Percentiles rank a stretch among this genome's conserved stretches.
phyloP scores from a whole-genome alignment of 2,888 invertebrate genomes.

The Eudemis profundana region DNA sequence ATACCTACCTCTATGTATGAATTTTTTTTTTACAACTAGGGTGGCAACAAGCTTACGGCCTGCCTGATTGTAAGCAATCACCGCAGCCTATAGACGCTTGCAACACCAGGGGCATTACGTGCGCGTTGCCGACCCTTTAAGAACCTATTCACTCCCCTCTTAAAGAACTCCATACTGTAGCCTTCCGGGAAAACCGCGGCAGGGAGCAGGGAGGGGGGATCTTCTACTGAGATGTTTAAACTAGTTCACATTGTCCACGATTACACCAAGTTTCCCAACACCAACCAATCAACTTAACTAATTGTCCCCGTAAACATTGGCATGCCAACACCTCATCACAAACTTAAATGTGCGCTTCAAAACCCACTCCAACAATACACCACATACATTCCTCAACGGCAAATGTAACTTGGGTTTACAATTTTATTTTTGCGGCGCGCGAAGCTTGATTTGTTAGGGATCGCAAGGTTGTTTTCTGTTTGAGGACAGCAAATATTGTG shows the following conservation, averaged over 20 bases:
- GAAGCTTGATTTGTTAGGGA: background rate
- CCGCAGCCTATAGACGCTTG: no score
- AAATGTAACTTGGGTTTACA: slow-evolving; percentile 20
- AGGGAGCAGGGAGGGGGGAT: no score
- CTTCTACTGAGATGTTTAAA: background rate
- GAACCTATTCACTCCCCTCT: no score
- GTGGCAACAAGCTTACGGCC: no score
- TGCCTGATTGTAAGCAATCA: no score
- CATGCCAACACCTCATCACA: slow-evolving; percentile 18
- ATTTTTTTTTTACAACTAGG: no score
- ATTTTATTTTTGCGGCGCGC: slow-evolving; percentile 7
- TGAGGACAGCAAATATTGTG: slow-evolving; percentile 3
- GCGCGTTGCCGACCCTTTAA: no score
- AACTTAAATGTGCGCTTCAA: slow-evolving; percentile 2
- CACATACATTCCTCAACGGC: background rate
- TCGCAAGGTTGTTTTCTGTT: background rate
- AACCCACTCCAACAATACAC: background rate
- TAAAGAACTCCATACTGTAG: no score
- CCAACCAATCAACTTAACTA: slow-evolving; percentile 31
- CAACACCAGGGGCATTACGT: no score
- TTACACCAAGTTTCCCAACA: slow-evolving; percentile 23
- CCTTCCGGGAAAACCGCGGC: no score
- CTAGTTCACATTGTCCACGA: slow-evolving; percentile 15
- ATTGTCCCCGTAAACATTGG: slow-evolving; percentile 33
- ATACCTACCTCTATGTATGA: no score